These are phyloP conservation scores for Caenorhabditis brenneri DNA, from an alignment of 1,140 invertebrate genomes.

Conservation along the genomic window DNA sequence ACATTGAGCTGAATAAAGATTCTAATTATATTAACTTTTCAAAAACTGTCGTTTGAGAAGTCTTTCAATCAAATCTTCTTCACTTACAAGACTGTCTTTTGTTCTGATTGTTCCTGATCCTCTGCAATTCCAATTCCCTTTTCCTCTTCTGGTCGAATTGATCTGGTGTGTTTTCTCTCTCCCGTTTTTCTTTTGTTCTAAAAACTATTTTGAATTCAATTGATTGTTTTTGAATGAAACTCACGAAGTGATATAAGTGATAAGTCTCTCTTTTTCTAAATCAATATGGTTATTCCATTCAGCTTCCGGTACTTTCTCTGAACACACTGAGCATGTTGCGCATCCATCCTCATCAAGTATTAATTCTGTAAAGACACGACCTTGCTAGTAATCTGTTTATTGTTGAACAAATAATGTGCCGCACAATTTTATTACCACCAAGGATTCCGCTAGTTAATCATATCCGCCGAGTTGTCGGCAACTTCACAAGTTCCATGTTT, in stretches of 20 bases:
- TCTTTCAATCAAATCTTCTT: no score
- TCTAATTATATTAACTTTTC: no score
- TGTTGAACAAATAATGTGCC: slow-evolving; percentile 21
- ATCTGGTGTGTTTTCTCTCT: slow-evolving; percentile 25
- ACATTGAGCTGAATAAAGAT: no score
- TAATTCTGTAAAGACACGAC: slow-evolving; percentile 5
- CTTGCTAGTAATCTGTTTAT: slow-evolving; percentile 1
- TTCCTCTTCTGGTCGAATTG: slow-evolving; percentile 30
- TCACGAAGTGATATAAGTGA: slow-evolving; percentile 24
- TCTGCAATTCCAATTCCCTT: slow-evolving; percentile 2
- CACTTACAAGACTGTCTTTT: slow-evolving; percentile 33
- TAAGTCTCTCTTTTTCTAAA: slow-evolving; percentile 17
- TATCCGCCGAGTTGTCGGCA: neutral
- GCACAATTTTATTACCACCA: slow-evolving; percentile 21
- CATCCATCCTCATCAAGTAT: slow-evolving; percentile 34
- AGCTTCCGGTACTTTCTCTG: slow-evolving; percentile 16
- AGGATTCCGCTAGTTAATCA: neutral
- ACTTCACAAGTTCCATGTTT: slow-evolving; percentile 17
- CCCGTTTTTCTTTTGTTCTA: slow-evolving; percentile 24
- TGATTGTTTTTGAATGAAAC: neutral
- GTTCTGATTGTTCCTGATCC: slow-evolving; percentile 22
- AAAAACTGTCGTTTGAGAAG: no score
- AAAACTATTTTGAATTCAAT: neutral
- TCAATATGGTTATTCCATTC: slow-evolving; percentile 33
- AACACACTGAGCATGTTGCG: slow-evolving; percentile 23